Percentiles rank a stretch among this genome's conserved stretches.
phyloP scores from a whole-genome alignment of 2,113 vertebrate species.

The Varanus salvator region DNA sequence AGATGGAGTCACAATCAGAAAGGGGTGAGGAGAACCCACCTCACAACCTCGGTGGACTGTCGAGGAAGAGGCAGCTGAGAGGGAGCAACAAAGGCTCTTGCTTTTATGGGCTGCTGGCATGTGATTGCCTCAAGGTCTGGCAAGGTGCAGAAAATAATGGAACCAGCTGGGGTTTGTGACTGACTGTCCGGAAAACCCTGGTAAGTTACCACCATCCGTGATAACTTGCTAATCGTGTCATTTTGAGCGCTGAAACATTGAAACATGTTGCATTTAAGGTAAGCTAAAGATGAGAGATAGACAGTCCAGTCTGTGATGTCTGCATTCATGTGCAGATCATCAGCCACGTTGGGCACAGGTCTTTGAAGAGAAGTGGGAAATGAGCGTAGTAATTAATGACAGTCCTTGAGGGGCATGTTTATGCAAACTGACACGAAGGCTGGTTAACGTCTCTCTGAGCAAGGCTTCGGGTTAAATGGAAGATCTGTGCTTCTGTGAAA shows the following conservation, averaged over 20 bases:
- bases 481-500: not conserved
- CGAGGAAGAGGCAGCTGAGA: too few relatives aligned
- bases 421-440: not conserved
- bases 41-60: too few relatives aligned
- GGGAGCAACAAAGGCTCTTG: too few relatives aligned
- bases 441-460: not conserved
- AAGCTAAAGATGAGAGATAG: not conserved
- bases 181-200: too few relatives aligned
- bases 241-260: not conserved
- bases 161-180: too few relatives aligned
- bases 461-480: not conserved
- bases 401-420: not conserved
- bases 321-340: not conserved
- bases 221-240: too few relatives aligned
- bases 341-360: not conserved
- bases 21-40: too few relatives aligned
- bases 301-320: not conserved
- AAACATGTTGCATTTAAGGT: not conserved
- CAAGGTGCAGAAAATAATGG: too few relatives aligned
- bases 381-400: not conserved
- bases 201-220: too few relatives aligned
- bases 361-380: not conserved
- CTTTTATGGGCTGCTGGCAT: too few relatives aligned
- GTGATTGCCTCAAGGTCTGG: too few relatives aligned
- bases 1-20: too few relatives aligned